Conservation (phyloP, 2,797 vertebrate species). For the Oceanodroma leucorhoa region DNA sequence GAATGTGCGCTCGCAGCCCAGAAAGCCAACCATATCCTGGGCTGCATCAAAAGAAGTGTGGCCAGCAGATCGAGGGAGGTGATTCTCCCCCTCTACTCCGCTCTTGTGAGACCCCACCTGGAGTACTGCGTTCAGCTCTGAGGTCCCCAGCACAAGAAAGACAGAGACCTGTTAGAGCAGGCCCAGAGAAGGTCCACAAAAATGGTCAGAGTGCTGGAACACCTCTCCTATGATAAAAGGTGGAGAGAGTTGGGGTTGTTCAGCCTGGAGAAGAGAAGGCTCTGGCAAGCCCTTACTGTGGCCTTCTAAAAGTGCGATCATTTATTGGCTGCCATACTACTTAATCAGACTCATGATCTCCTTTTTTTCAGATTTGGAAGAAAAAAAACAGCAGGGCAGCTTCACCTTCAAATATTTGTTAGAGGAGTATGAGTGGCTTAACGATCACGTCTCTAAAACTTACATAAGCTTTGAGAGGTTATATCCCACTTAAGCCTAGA, state of each 20-base stretch:
- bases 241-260: neutral
- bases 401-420: neutral
- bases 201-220: neutral
- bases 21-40: accelerated
- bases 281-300: accelerated
- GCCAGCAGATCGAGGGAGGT: accelerated
- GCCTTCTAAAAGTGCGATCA: neutral
- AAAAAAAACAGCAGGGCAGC: neutral
- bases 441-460: neutral
- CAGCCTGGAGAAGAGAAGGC: neutral
- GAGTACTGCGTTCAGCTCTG: neutral
- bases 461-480: neutral
- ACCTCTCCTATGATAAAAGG: neutral
- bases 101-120: neutral
- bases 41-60: neutral
- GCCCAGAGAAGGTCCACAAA: neutral
- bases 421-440: neutral
- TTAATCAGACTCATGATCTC: neutral
- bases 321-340: neutral
- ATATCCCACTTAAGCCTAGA: neutral
- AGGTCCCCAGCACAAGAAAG: neutral
- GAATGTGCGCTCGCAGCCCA: accelerated
- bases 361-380: neutral
- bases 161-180: neutral
- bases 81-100: neutral